These are phyloP conservation scores for Tetramorium parvispinum DNA, from an alignment of 1,140 invertebrate species.

Conservation along the genomic window DNA sequence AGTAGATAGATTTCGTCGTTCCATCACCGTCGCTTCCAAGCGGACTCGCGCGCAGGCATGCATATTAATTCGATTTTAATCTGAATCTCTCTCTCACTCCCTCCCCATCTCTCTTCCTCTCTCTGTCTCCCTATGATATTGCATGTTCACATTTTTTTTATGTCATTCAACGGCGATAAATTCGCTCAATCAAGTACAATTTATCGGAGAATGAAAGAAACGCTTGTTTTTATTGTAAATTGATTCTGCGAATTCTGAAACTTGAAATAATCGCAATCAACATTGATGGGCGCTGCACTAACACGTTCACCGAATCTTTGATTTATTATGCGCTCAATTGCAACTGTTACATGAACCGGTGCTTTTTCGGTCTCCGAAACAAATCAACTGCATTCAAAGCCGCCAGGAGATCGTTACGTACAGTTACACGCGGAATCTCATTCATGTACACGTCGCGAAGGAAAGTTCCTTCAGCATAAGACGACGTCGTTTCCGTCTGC, in stretches of 20 bases:
- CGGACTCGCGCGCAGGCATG: conserved; percentile 67
- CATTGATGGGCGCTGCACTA: neutral
- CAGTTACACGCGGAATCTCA: conserved; percentile 20
- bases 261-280: neutral
- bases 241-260: neutral
- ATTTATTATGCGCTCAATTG: conserved; percentile 36
- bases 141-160: conserved; percentile 33
- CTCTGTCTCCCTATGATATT: neutral
- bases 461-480: conserved; percentile 45
- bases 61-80: conserved; percentile 75
- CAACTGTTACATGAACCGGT: conserved; percentile 6
- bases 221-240: neutral
- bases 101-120: too few species aligned
- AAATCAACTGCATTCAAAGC: conserved; percentile 55
- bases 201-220: neutral
- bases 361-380: conserved; percentile 7
- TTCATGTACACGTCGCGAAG: conserved; percentile 49
- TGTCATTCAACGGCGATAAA: neutral
- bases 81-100: conserved; percentile 7
- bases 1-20: conserved; percentile 74
- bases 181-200: neutral
- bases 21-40: conserved; percentile 71
- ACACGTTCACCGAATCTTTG: conserved; percentile 1
- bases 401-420: conserved; percentile 43
- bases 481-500: conserved; percentile 81